These are phyloP conservation scores for Nyctibius bracteatus DNA, from an alignment of 2,113 vertebrate species.

Conservation along the genomic window DNA sequence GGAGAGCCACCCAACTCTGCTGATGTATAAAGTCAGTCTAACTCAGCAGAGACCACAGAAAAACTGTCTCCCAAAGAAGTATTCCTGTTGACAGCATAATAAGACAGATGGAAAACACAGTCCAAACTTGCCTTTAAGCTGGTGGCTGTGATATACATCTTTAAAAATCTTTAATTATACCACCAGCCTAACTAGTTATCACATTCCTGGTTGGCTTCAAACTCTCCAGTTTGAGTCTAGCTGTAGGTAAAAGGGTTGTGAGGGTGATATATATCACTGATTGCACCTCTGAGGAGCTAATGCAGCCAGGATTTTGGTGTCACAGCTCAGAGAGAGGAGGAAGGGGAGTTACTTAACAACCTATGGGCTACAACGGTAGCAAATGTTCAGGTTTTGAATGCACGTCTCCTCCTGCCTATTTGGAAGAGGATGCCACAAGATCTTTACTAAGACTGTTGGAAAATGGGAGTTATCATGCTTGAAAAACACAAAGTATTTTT, in stretches of 20 bases:
- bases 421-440: background rate
- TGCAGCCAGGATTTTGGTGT: accelerated
- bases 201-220: background rate
- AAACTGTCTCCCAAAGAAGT: background rate
- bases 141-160: background rate
- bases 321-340: background rate
- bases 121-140: background rate
- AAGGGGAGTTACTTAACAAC: background rate
- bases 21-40: background rate
- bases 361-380: background rate
- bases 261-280: background rate
- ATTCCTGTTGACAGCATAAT: background rate
- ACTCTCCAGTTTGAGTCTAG: background rate
- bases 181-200: background rate
- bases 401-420: background rate
- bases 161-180: background rate
- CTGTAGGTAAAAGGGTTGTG: background rate
- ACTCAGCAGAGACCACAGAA: background rate
- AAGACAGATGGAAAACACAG: background rate
- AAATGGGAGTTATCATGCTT: background rate
- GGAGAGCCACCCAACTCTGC: background rate
- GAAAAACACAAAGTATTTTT: background rate
- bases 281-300: background rate
- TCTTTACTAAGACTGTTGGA: background rate
- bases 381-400: background rate